These are phyloP conservation scores for Scomber scombrus DNA, from an alignment of 2,113 vertebrate species.

Conservation along the genomic window DNA sequence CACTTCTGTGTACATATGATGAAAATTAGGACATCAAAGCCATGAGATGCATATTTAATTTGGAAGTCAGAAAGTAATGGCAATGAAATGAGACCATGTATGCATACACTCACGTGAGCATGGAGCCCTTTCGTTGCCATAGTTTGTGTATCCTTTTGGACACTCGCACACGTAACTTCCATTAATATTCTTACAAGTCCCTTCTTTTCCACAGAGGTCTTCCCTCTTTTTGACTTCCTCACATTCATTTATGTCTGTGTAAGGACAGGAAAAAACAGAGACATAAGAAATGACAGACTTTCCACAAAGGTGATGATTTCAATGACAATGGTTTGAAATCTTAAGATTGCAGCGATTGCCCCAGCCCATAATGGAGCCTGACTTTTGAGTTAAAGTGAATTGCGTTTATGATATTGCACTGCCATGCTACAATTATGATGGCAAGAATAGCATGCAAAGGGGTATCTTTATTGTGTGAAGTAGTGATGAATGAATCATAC, in stretches of 20 bases:
- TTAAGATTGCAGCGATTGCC: background rate
- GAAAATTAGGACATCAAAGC: background rate
- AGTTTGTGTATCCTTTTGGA: constrained; percentile 76
- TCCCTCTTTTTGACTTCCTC: accelerated
- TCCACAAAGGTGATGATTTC: background rate
- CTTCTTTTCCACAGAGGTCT: constrained; percentile 71
- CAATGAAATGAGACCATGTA: background rate
- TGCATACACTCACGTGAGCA: constrained; percentile 76
- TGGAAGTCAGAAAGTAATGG: background rate
- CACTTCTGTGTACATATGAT: background rate
- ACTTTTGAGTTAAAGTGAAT: too few relatives aligned
- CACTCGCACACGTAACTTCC: constrained; percentile 81
- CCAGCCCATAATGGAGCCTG: background rate
- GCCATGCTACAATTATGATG: too few relatives aligned
- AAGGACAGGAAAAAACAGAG: background rate
- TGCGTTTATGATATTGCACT: too few relatives aligned
- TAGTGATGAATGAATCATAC: too few relatives aligned
- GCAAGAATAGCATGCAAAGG: too few relatives aligned
- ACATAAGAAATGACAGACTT: too few relatives aligned
- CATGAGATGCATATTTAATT: background rate
- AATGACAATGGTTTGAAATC: too few relatives aligned
- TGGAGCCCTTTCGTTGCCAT: constrained; percentile 52
- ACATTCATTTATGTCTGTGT: constrained; percentile 82
- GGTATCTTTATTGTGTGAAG: too few relatives aligned
- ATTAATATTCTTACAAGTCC: constrained; percentile 62